Evolutionary conservation across 2,888 invertebrate genomes (phyloP).

Genomic region (Eupithecia dodoneata): DNA sequence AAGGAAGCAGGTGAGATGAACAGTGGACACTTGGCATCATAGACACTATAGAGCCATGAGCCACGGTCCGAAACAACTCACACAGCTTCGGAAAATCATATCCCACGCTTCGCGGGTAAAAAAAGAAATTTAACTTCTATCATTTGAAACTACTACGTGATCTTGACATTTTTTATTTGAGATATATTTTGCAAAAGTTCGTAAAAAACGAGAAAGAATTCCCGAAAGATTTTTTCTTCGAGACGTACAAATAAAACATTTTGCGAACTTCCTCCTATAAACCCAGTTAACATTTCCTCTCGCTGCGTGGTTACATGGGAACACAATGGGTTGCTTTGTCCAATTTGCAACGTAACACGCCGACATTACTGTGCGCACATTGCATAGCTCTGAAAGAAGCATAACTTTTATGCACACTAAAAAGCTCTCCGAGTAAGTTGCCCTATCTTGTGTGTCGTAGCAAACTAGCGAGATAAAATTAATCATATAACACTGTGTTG

Average conservation of each 20-base stretch:
- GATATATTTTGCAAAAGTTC: background rate
- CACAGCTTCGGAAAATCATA: no score
- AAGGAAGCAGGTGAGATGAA: slow-evolving; percentile 90
- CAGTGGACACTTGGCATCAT: background rate
- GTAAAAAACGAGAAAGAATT: background rate
- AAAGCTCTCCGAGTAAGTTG: slow-evolving; percentile 1
- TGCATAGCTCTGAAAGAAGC: slow-evolving; percentile 5
- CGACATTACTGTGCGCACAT: slow-evolving; percentile 17
- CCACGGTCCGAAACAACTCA: no score
- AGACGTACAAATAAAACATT: background rate
- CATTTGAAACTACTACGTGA: background rate
- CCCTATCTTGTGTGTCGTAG: background rate
- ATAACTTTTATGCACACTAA: slow-evolving; percentile 5
- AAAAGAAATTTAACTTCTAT: no score
- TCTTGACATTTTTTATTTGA: background rate
- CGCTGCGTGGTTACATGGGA: slow-evolving; percentile 12
- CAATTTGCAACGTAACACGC: slow-evolving; percentile 24
- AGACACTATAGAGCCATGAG: no score
- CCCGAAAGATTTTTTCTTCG: background rate
- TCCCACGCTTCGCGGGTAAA: no score
- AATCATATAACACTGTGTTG: background rate
- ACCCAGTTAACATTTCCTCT: slow-evolving; percentile 20
- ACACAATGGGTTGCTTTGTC: slow-evolving; percentile 28
- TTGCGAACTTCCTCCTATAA: background rate
- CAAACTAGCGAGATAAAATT: slow-evolving; percentile 5